Conservation (phyloP, 2,888 invertebrate species). For the Escarpia spicata region DNA sequence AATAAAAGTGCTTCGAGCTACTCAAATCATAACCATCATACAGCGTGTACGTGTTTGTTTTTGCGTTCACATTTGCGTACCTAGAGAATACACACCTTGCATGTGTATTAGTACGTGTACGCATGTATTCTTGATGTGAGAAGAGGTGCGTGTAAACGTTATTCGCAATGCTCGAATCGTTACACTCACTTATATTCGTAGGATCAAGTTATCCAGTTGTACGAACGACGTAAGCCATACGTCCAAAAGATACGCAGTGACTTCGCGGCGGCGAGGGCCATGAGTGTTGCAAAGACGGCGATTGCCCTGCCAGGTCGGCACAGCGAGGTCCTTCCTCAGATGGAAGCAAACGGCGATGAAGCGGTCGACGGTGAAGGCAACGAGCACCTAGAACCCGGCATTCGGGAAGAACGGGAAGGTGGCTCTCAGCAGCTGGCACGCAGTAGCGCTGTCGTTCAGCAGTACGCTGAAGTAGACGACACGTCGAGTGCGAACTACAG, state of each 20-base stretch:
- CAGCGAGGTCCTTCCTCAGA: constrained; percentile 42
- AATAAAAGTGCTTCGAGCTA: too few species aligned
- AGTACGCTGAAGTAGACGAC: background rate
- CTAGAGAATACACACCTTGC: constrained; percentile 23
- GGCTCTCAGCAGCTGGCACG: background rate
- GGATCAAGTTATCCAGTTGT: background rate
- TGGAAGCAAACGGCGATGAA: constrained; percentile 57
- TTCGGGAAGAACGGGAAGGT: background rate
- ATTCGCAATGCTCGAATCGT: background rate
- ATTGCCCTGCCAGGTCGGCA: background rate
- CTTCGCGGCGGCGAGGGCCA: constrained; percentile 35
- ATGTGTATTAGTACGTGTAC: background rate
- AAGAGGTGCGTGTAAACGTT: background rate
- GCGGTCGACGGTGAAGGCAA: constrained; percentile 57
- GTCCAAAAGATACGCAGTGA: constrained; percentile 59
- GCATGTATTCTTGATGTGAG: background rate
- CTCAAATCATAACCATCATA: too few species aligned
- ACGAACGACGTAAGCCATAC: constrained; percentile 32
- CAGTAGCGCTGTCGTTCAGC: background rate
- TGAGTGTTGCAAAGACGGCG: background rate
- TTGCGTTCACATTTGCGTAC: too few species aligned
- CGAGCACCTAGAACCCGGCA: constrained; percentile 51
- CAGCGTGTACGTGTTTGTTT: too few species aligned
- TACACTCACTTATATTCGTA: background rate
- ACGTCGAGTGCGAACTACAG: too few species aligned